Base-by-base conservation (phyloP, 2,888 invertebrate species). In the Subacronicta megacephala region DNA sequence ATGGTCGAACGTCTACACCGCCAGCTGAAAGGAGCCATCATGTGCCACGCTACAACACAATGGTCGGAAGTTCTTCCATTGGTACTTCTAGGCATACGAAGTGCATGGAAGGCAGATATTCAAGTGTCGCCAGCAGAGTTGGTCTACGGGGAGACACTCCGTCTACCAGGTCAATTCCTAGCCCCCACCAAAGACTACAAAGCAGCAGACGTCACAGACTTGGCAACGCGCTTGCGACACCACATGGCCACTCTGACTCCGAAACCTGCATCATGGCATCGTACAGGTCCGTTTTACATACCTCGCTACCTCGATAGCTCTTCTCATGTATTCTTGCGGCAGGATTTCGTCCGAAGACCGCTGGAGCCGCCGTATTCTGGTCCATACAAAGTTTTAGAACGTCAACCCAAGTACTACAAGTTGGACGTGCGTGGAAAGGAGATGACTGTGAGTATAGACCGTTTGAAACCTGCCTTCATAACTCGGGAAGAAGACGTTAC, bases 81-180 rank as follows among this genome's bases (percentile, higher is more conserved):
- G 5, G 23, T 45, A 15, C 45, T 53, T 15, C 20, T 45, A 4
- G 40, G 35, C 4, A 45, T 53, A n/a, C 13, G 45, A 23, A 45
- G 17, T 23, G 15, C 33, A 3, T 41, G 38, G 23, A 53, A 53
- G 12, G 17, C 18, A 3, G 53, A 53, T 7, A 23, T 53, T 10
- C 38, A 53, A 7, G 33, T 45, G 0, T 40, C 35, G 6, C 46
- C 54, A n/a, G 54, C 46, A n/a, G 46, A 37, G 3, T 7, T 46
- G 5, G 46, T 46, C 2, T 37, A 37, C 36, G 36, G 16, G 0
- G 36, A 46, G 16, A 23, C 36, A 9, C 46, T 37, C 1, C 46
- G 36, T 10, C 16, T 46, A 13, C 46, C 46, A 17, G 46, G 46
- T 9, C 37, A 46, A 10, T 46, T 46, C 2, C 9, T 54, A 6